These are phyloP conservation scores for Thripadectes ignobilis DNA, from an alignment of 2,797 vertebrate genomes.

Conservation along the genomic window DNA sequence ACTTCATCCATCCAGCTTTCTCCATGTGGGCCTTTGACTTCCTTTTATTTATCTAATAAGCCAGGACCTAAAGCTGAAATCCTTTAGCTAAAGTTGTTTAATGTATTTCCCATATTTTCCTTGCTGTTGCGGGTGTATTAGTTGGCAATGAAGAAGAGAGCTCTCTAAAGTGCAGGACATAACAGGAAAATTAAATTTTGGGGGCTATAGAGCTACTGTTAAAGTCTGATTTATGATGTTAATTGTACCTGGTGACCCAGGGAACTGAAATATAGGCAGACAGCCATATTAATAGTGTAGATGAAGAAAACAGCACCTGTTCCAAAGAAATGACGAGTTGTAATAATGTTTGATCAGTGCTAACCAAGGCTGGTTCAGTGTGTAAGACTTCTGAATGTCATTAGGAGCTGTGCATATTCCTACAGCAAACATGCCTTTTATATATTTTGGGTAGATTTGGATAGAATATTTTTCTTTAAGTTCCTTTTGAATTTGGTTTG, in stretches of 20 bases:
- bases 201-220: background rate
- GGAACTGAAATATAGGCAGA: background rate
- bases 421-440: background rate
- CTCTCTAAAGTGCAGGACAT: background rate
- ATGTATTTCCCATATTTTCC: background rate
- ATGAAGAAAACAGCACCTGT: background rate
- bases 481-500: background rate
- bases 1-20: background rate
- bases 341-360: background rate
- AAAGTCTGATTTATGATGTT: background rate
- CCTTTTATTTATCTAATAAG: background rate
- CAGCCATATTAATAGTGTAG: background rate
- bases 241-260: background rate
- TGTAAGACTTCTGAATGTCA: background rate
- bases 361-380: background rate
- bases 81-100: background rate
- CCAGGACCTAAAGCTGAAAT: background rate
- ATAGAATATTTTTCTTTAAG: background rate
- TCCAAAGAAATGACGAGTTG: background rate
- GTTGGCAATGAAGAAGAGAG: background rate
- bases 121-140: background rate
- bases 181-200: background rate
- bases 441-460: background rate
- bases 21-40: background rate
- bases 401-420: background rate